Base-by-base conservation (phyloP, 1,140 invertebrate genomes). In the Linepithema humile region DNA sequence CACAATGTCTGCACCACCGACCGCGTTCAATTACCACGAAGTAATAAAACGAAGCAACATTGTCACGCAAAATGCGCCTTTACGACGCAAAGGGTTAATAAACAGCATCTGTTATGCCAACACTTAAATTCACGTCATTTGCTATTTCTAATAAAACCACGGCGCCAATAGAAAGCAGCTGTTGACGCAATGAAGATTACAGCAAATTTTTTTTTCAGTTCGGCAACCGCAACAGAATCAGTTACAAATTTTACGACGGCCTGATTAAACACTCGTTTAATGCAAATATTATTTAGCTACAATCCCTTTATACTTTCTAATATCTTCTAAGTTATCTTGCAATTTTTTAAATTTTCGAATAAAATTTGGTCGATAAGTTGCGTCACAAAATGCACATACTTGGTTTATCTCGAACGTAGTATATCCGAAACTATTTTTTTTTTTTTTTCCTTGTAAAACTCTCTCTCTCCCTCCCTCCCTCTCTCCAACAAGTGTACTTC, bases 1-100 rank as follows among this genome's bases (percentile, higher is more conserved):
- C 20, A 50, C 29, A 50, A 77, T 77, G 50, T 77, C 43, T 74
- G 3, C 32, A 29, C 32, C 60, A 77, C 38, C 74, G 74, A 77
- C 45, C 72, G 53, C 60, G 60, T 77, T 77, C 74, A 77, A 77
- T 77, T 77, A 77, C 74, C 26, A 35, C 43, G 15, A 77, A 50
- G 43, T 50, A 77, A 77, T 77, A 77, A 77, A 77, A 67, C 74
- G 60, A 20, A 67, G 60, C 43, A 48, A 77, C 43, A 77, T 77
- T 77, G 74, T 77, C 74, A 67, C 60, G 43, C 74, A 77, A 65
- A 67, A 67, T 60, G 40, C 45, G 60, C 60, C 74, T 77, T n/a
- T 65, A 38, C 74, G 60, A 50, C 10, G 59, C 57, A 23, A 38
- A 65, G 20, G 59, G 62, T 77, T 60, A 77, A 77, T 77, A 77